Percentiles rank a stretch among this genome's conserved stretches.
phyloP scores from a whole-genome alignment of 2,797 vertebrate species.

The Sebastes steindachneri region DNA sequence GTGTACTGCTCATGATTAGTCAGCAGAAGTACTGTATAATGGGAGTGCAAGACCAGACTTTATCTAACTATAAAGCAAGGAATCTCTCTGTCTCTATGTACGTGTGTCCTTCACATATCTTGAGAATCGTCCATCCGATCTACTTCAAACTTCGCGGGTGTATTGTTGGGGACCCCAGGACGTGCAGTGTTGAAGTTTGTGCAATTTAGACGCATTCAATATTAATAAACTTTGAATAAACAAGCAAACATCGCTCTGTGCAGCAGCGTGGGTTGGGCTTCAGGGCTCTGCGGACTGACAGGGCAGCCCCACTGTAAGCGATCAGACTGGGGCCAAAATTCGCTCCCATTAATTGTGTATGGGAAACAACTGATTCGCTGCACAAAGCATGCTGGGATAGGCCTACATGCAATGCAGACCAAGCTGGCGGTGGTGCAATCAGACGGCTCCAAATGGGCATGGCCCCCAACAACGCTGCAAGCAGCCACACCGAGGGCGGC shows the following conservation, averaged over 20 bases:
- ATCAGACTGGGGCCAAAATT: accelerated
- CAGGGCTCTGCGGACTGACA: background rate
- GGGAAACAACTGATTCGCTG: no score
- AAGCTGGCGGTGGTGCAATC: no score
- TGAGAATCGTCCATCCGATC: accelerated
- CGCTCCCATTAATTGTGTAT: no score
- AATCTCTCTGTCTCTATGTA: background rate
- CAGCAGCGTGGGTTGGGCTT: accelerated
- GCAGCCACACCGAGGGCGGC: no score
- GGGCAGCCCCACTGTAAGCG: background rate
- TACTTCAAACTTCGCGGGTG: accelerated
- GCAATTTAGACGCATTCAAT: accelerated
- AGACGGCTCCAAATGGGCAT: no score
- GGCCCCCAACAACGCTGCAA: no score
- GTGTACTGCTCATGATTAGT: background rate
- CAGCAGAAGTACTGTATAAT: background rate
- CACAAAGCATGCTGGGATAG: no score
- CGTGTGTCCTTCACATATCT: background rate
- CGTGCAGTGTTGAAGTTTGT: accelerated
- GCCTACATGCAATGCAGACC: no score
- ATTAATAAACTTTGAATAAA: background rate
- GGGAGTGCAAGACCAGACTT: background rate
- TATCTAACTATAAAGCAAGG: background rate
- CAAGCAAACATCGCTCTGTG: background rate
- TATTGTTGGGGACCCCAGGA: background rate